These are phyloP conservation scores for Caenorhabditis japonica DNA, from an alignment of 2,888 invertebrate genomes.

Conservation along the genomic window DNA sequence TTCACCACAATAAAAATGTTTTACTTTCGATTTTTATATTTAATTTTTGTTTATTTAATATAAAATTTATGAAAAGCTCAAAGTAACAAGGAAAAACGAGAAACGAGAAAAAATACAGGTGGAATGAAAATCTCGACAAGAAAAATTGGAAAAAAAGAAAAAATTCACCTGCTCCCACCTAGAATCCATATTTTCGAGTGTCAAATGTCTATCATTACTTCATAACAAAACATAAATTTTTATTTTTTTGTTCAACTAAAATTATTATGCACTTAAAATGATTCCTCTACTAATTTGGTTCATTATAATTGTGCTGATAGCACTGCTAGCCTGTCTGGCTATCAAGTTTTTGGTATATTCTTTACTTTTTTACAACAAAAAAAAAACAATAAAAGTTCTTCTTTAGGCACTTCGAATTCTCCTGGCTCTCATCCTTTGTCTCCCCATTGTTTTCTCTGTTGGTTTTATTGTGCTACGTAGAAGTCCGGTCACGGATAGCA, in stretches of 20 bases:
- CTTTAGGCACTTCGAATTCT: slow-evolving; percentile 38
- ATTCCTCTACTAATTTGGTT: slow-evolving; percentile 51
- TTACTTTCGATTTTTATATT: slow-evolving; percentile 8
- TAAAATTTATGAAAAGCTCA: too few relatives aligned
- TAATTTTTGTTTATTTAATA: too few relatives aligned
- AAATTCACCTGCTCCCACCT: too few relatives aligned
- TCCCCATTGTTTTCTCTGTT: slow-evolving; percentile 29
- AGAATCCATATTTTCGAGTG: too few relatives aligned
- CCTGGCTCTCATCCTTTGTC: slow-evolving; percentile 17
- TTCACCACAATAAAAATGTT: too few relatives aligned
- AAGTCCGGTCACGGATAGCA: slow-evolving; percentile 24
- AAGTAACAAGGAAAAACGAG: slow-evolving; percentile 8
- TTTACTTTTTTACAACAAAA: too few relatives aligned
- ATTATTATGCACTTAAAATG: slow-evolving; percentile 27
- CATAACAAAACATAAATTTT: neutral
- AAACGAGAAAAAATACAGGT: slow-evolving; percentile 25
- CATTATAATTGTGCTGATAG: slow-evolving; percentile 37
- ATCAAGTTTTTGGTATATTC: slow-evolving; percentile 49
- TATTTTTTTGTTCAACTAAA: neutral
- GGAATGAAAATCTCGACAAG: slow-evolving; percentile 17
- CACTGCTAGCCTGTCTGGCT: slow-evolving; percentile 38
- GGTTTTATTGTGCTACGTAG: slow-evolving; percentile 24
- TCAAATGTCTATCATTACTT: too few relatives aligned
- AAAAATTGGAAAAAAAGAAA: too few relatives aligned
- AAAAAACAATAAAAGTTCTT: neutral